Evolutionary conservation across 1,140 invertebrate species (phyloP), one percentile per base, ranked within the genome.

Genomic region (Acyrthosiphon pisum): DNA sequence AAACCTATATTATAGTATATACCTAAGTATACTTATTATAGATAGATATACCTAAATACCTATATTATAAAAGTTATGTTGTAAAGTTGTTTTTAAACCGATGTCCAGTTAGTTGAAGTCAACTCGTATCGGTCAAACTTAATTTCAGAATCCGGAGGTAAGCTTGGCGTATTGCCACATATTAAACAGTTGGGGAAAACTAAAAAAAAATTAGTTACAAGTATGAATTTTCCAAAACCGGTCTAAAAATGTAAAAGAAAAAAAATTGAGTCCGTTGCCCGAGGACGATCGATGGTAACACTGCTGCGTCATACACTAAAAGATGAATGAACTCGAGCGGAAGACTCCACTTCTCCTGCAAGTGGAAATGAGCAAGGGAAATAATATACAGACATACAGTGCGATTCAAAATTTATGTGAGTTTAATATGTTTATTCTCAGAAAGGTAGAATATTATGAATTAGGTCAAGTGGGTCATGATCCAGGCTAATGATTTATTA

Each of bases 271-370:
- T 90, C 50, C 53, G 53, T 90, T 90, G 53, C 37, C 53, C 88
- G 37, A 4, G 50, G 23, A 90, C 88, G 53, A 60, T 90, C 50
- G 35, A 56, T 90, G 22, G 37, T 90, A 56, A 56, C 23, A 44
- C 23, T 56, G 50, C 88, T 60, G 88, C 88, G 88, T 56, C 88
- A 60, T 35, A 48, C 20, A 53, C 35, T 26, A 4, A 90, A 56
- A 90, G 88, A 90, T 90, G 53, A 90, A 90, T 90, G 88, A 90
- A 90, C 88, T 60, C 53, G 14, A 7, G 3, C 88, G 88, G 88
- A 90, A 60, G 53, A 6, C 37, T 56, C 37, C 37, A 60, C 37
- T 41, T 11, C n/a, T 18, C 20, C 0, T 6, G 53, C 22, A 11
- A 89, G 23, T 90, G 53, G 88, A 60, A 60, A 60, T 41, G 53